Base-by-base conservation (phyloP, 2,113 vertebrate genomes). In the Pluvianellus socialis region DNA sequence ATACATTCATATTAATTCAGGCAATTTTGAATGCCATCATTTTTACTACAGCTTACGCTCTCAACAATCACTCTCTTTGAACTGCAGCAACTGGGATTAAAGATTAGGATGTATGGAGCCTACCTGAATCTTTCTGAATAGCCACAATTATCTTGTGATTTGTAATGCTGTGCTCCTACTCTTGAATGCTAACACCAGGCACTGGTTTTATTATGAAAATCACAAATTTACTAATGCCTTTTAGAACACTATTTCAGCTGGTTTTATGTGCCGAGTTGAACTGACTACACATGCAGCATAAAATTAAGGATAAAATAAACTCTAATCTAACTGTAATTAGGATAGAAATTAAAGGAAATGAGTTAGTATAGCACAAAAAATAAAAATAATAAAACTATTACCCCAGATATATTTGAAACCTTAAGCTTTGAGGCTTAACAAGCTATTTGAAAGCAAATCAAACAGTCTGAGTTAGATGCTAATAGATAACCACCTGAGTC, bases 1-100 rank as follows among this genome's bases (percentile, higher is more conserved):
- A 93, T 79, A 12, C 23, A 92, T 95, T 95, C 70, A 89, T 94
- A 95, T 94, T 94, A 93, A 96, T 95, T 93, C 79, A 80, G 59
- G 27, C 42, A 61, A 61, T 79, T 79, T 71, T 88, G 94, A 94
- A 82, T 89, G 45, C 52, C 67, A 38, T 62, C 35, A 59, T 96
- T 89, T 97, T 94, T 83, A 49, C 56, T 50, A 68, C 28, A 96
- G 62, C 28, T 95, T 92, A 93, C 80, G 56, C 59, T 86, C 38
- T 90, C 62, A 86, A 58, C 72, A 94, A 71, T 91, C 68, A 72
- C 44, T 80, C 22, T 83, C 42, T 90, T 77, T 79, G 79, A 95
- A 80, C 72, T 86, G 47, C 82, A 90, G 84, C 61, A 92, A 94
- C 90, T 58, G 77, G 62, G 71, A 94, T 96, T 90, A 88, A 96